These are phyloP conservation scores for Prolemur simus DNA, from an alignment of 2,113 vertebrate genomes.

Conservation along the genomic window DNA sequence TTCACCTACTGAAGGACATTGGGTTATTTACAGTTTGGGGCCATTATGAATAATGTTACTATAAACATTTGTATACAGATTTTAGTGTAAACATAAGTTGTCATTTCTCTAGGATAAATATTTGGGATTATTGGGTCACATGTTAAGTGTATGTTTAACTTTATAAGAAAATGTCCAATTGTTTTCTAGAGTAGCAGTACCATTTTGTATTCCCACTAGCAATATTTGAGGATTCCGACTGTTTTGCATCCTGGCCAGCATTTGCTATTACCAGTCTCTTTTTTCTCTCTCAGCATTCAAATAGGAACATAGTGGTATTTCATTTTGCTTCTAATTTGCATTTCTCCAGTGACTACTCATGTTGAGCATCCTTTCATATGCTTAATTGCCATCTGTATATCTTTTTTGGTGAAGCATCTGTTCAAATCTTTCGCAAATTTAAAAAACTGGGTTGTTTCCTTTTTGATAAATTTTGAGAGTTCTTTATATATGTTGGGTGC, in stretches of 20 bases:
- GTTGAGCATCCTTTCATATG: not conserved
- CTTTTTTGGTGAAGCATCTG: not conserved
- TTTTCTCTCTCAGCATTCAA: not conserved
- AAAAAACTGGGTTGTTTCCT: not conserved
- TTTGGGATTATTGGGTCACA: not conserved
- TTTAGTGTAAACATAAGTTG: not conserved
- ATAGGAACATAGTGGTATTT: not conserved
- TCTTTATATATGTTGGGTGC: not conserved
- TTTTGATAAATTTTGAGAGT: not conserved
- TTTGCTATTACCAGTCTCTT: not conserved
- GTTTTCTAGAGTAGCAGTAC: not conserved
- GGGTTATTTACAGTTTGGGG: not conserved
- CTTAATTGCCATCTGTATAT: not conserved
- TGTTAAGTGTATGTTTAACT: not conserved
- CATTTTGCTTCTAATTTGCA: not conserved
- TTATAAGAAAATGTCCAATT: not conserved
- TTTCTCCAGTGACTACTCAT: not conserved
- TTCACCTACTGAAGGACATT: not conserved
- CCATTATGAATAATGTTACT: not conserved
- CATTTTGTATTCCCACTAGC: not conserved
- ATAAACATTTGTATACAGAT: not conserved
- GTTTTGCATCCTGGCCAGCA: not conserved
- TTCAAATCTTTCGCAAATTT: not conserved
- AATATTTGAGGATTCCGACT: not conserved
- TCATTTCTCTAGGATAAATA: not conserved